phyloP scores from a whole-genome alignment of 2,888 invertebrate genomes.

The Heliconius aoede region DNA sequence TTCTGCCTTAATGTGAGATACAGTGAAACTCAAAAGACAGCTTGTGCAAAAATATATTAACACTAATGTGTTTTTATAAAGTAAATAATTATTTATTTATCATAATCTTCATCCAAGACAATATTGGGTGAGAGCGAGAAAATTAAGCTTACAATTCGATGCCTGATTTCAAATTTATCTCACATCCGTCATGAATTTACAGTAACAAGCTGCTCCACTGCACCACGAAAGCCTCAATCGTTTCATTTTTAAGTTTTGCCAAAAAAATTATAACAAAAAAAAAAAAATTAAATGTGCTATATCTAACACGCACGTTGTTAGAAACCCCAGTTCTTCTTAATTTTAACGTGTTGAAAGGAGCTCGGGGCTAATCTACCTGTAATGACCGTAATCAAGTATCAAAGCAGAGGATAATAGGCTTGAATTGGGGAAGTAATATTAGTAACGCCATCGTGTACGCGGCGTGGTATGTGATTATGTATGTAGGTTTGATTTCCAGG shows the following conservation, averaged over 20 bases:
- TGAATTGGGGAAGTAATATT: background rate
- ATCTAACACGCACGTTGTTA: constrained; percentile 9
- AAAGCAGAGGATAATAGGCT: constrained; percentile 6
- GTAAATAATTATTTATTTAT: too few species aligned
- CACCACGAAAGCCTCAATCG: background rate
- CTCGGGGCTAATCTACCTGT: constrained; percentile 1
- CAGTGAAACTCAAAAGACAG: background rate
- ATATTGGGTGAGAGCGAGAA: too few species aligned
- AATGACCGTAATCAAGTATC: constrained; percentile 25
- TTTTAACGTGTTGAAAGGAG: constrained; percentile 24
- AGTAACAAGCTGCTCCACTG: too few species aligned
- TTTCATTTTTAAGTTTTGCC: background rate
- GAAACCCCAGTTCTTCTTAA: background rate
- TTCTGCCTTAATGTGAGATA: background rate
- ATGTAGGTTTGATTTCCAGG: background rate
- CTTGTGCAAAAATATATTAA: background rate
- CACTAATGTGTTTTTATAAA: too few species aligned
- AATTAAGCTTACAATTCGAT: too few species aligned
- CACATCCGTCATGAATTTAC: too few species aligned
- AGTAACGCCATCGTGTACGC: background rate
- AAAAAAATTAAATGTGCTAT: background rate
- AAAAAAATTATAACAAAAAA: background rate
- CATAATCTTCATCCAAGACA: too few species aligned
- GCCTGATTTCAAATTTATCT: too few species aligned
- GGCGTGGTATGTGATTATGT: too few species aligned